phyloP scores from a whole-genome alignment of 2,113 vertebrate species.

The Stigmatopora argus region DNA sequence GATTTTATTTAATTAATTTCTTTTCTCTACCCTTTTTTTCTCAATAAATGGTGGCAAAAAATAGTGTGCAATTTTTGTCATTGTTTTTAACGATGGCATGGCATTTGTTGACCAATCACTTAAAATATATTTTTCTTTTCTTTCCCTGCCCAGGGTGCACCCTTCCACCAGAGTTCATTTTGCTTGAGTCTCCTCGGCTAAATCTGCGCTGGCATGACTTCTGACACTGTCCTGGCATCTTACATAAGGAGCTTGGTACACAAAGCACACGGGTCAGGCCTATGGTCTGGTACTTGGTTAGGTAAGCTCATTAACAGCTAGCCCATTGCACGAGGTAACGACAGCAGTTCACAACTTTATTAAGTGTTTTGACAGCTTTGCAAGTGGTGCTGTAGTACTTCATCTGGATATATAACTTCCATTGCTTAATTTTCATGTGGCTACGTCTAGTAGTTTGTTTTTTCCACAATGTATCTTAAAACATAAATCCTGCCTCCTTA shows the following conservation, averaged over 20 bases:
- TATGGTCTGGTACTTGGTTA: constrained; percentile 10
- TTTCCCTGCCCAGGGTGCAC: too few species aligned
- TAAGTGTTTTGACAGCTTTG: constrained; percentile 9
- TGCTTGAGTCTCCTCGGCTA: constrained; percentile 26
- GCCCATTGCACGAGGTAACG: constrained; percentile 13
- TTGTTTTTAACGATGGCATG: too few species aligned
- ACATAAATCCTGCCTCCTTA: too few species aligned
- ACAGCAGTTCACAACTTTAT: background rate
- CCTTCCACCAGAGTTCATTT: constrained; percentile 2
- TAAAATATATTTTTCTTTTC: too few species aligned
- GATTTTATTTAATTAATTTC: too few species aligned
- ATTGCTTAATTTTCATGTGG: constrained; percentile 1
- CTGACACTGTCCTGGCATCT: constrained; percentile 36
- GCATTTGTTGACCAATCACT: too few species aligned
- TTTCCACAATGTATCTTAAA: background rate
- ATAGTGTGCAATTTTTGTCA: too few species aligned
- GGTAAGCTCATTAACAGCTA: constrained; percentile 61
- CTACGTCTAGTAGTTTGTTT: too few species aligned
- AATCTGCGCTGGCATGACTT: constrained; percentile 40
- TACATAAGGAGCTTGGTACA: constrained; percentile 47
- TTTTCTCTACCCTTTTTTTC: too few species aligned
- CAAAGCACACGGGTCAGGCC: constrained; percentile 27
- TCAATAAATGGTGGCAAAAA: too few species aligned
- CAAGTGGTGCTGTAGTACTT: constrained; percentile 33
- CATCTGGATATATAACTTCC: constrained; percentile 15